phyloP scores from a whole-genome alignment of 2,888 invertebrate species.

The Steromphala cineraria region DNA sequence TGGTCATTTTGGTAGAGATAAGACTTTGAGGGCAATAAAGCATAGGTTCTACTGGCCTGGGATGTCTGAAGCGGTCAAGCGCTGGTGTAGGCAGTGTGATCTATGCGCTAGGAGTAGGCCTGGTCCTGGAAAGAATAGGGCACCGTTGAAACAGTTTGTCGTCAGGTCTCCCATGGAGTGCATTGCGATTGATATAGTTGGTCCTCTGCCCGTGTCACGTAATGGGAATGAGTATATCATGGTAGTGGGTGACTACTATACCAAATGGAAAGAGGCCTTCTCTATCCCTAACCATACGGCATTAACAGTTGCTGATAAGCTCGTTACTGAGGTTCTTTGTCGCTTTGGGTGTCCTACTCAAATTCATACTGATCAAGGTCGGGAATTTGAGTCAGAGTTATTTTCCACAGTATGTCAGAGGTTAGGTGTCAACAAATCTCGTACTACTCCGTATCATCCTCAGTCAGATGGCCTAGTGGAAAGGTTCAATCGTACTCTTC shows the following conservation, averaged over 20 bases:
- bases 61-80: neutral
- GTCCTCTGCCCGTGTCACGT: neutral
- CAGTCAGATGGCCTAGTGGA: neutral
- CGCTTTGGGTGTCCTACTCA: too few species aligned
- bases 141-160: neutral
- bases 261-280: neutral
- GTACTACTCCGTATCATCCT: neutral
- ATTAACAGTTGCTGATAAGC: neutral
- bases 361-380: too few species aligned
- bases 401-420: neutral
- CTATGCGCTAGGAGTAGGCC: neutral
- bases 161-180: neutral
- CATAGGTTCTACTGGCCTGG: slow-evolving; percentile 19
- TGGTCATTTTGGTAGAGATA: slow-evolving; percentile 22
- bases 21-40: neutral
- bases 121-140: neutral
- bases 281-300: neutral
- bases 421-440: neutral
- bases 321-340: neutral
- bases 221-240: neutral
- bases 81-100: too few species aligned
- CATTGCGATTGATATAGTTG: neutral
- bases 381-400: neutral
- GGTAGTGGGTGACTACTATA: neutral
- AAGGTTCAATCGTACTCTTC: neutral